A percentile compares a stretch with the other conserved stretches of the same genome.
phyloP scores from a whole-genome alignment of 1,140 invertebrate species.

The Caenorhabditis remanei region DNA sequence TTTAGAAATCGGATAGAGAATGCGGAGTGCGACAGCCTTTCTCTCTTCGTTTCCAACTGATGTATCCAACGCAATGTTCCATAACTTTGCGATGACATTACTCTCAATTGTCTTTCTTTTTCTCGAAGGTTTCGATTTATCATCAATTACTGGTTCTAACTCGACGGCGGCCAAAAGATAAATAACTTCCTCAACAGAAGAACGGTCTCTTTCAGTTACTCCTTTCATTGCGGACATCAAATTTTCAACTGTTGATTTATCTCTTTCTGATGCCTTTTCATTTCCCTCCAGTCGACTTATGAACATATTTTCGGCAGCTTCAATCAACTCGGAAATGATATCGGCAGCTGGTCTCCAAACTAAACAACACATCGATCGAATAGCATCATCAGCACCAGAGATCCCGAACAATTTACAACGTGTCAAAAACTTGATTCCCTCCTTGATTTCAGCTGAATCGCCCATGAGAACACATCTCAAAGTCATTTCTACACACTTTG shows the following conservation, averaged over 20 bases:
- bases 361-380: constrained; percentile 32
- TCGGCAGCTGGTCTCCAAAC: constrained; percentile 27
- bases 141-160: background rate
- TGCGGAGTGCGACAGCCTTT: background rate
- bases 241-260: constrained; percentile 33
- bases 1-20: constrained; percentile 17
- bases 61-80: background rate
- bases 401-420: constrained; percentile 13
- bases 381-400: constrained; percentile 28
- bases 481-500: background rate
- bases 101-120: constrained; percentile 5
- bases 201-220: background rate
- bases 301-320: constrained; percentile 34
- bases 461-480: constrained; percentile 29
- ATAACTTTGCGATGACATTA: background rate
- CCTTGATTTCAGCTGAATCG: constrained; percentile 26
- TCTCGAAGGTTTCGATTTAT: background rate
- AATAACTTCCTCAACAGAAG: constrained; percentile 41
- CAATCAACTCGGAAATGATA: constrained; percentile 12
- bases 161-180: constrained; percentile 14
- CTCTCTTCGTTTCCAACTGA: background rate
- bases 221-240: constrained; percentile 11
- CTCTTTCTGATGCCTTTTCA: constrained; percentile 37
- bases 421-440: constrained; percentile 28
- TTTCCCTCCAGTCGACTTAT: constrained; percentile 16